A percentile compares a stretch with the other conserved stretches of the same genome.
Evolutionary conservation across 1,140 invertebrate genomes (phyloP).

Genomic region (Lysiphlebus fabarum): DNA sequence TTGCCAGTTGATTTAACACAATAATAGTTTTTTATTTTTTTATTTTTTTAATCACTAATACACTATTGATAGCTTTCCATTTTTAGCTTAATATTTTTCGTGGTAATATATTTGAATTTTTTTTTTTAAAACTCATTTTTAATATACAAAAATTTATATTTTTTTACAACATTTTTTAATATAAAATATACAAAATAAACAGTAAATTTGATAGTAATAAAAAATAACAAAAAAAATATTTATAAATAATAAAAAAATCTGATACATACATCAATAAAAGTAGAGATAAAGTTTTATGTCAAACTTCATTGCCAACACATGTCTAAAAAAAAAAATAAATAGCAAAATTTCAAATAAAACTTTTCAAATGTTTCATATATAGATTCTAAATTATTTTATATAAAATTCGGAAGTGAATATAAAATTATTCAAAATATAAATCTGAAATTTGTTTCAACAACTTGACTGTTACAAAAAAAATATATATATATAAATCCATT

Average conservation of each 20-base stretch:
- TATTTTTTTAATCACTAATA: neutral
- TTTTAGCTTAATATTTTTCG: neutral
- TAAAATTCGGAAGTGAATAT: slow-evolving; percentile 20
- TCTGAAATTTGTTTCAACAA: neutral
- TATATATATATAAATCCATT: no score
- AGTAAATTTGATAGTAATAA: slow-evolving; percentile 3
- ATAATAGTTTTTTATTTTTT: no score
- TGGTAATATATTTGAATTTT: neutral
- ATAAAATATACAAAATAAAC: neutral
- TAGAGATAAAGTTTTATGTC: slow-evolving; percentile 22
- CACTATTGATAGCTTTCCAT: neutral
- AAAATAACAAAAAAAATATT: slow-evolving; percentile 5
- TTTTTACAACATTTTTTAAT: neutral
- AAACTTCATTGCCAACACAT: slow-evolving; percentile 6
- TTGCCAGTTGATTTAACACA: no score
- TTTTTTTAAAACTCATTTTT: neutral
- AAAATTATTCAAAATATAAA: slow-evolving; percentile 15
- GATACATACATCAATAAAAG: slow-evolving; percentile 19
- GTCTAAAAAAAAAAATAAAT: slow-evolving; percentile 5
- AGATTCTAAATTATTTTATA: slow-evolving; percentile 9
- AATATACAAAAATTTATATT: neutral
- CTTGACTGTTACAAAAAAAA: slow-evolving; percentile 2
- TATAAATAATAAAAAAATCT: slow-evolving; percentile 9
- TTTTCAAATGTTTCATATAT: slow-evolving; percentile 15
- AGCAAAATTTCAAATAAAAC: slow-evolving; percentile 23